Evolutionary conservation across 1,140 invertebrate species (phyloP), one percentile per base, ranked within the genome.

Genomic region (Trinorchestia longiramus): DNA sequence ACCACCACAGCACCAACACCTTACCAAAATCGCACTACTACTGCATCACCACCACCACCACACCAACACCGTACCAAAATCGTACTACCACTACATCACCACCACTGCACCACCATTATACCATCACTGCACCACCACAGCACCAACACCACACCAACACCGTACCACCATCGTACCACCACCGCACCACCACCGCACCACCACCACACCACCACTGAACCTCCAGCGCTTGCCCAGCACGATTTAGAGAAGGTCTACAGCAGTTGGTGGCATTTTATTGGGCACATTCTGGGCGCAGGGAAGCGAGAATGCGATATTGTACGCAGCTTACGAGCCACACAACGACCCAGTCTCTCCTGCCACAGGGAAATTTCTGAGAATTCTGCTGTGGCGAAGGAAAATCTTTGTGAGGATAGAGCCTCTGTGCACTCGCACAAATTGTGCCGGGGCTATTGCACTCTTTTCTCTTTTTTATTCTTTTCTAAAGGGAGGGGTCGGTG

Each of bases 231-330:
- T 91, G 88, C 19, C 87, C 43, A 36, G 6, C 88, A 42, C 88
- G 88, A 91, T 91, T 91, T 91, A 91, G 88, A 91, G 88, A 41
- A 91, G 36, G 88, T 23, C 88, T 11, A 28, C 11, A 91, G 88
- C 41, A 42, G 88, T 91, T 91, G 41, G 15, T 91, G 88, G 88
- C 88, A 91, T 91, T 91, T 91, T 91, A 91, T 91, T 91, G 88
- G 43, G 19, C 88, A 91, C 88, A 91, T 91, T 91, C 43, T 91
- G 43, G 88, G 88, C 4, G 88, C 19, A 91, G 43, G 41, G 88
- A 44, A 91, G 41, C 88, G 88, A 42, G 19, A 17, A 3, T 8
- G 88, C 88, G 88, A 91, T 91, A 91, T 91, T 91, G 88, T 91
- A 42, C 41, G 41, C 41, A 91, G 88, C 88, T 91, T 91, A 91